A percentile compares a stretch with the other conserved stretches of the same genome.
Evolutionary conservation across 1,140 invertebrate genomes (phyloP).

Genomic region (Oreohelix idahoensis): DNA sequence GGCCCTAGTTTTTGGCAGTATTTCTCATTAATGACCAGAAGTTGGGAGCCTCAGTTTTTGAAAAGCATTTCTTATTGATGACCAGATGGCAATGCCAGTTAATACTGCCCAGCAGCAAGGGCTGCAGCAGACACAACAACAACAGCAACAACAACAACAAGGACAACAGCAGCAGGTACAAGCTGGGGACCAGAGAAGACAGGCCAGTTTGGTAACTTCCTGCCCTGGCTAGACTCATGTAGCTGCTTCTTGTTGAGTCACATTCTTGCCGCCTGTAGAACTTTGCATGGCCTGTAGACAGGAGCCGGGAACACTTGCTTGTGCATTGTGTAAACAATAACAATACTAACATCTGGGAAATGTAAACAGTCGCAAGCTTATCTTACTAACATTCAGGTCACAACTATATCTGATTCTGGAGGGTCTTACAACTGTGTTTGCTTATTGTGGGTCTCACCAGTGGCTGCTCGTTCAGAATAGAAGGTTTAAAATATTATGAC

Average conservation of each 20-base stretch:
- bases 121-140: constrained; percentile 41
- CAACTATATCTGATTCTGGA: too few species aligned
- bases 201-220: constrained; percentile 12
- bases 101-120: constrained; percentile 39
- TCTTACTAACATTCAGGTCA: too few species aligned
- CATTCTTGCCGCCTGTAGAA: not conserved
- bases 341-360: too few species aligned
- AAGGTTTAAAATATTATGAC: too few species aligned
- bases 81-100: constrained; percentile 32
- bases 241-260: too few species aligned
- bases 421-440: too few species aligned
- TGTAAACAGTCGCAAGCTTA: too few species aligned
- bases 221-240: not conserved
- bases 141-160: constrained; percentile 47
- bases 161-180: constrained; percentile 29
- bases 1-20: too few species aligned
- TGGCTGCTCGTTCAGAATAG: too few species aligned
- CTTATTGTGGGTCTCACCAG: too few species aligned
- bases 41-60: too few species aligned
- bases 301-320: not conserved
- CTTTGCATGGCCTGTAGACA: not conserved
- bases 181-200: not conserved
- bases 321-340: not conserved
- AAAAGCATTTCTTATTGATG: constrained; percentile 15
- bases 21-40: too few species aligned